A percentile compares a stretch with the other conserved stretches of the same genome.
phyloP scores from a whole-genome alignment of 2,888 invertebrate species.

The Synanthedon formicaeformis region DNA sequence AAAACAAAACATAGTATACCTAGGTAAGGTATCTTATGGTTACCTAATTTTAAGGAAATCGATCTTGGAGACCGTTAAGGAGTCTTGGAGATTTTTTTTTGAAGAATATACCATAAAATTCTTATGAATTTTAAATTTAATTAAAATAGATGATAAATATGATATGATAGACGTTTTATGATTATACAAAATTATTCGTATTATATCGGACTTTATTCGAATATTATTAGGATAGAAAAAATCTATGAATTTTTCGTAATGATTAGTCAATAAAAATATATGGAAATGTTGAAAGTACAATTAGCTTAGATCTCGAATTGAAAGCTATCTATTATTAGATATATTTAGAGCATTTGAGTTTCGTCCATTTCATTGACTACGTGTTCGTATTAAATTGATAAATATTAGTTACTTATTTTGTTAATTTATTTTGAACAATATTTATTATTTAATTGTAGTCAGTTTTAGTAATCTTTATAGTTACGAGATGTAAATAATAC shows the following conservation, averaged over 20 bases:
- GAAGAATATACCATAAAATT: background rate
- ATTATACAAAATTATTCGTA: background rate
- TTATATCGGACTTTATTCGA: slow-evolving; percentile 4
- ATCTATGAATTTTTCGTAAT: slow-evolving; percentile 7
- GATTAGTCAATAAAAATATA: slow-evolving; percentile 11
- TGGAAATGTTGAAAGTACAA: slow-evolving; percentile 24
- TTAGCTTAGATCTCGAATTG: slow-evolving; percentile 26
- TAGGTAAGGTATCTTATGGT: background rate
- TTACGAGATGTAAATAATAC: too few relatives aligned
- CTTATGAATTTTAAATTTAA: background rate
- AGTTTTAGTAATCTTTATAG: too few relatives aligned
- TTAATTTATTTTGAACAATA: too few relatives aligned
- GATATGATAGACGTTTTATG: background rate
- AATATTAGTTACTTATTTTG: too few relatives aligned
- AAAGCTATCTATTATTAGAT: slow-evolving; percentile 13
- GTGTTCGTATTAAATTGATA: too few relatives aligned
- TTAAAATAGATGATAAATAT: background rate
- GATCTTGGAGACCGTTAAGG: background rate
- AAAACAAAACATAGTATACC: too few relatives aligned
- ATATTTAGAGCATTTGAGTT: too few relatives aligned
- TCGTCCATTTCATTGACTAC: too few relatives aligned
- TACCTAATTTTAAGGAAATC: background rate
- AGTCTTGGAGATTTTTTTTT: background rate
- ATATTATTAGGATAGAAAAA: slow-evolving; percentile 2
- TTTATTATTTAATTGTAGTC: too few relatives aligned